Evolutionary conservation across 2,888 invertebrate species (phyloP).

Genomic region (Amphipoea lucens): DNA sequence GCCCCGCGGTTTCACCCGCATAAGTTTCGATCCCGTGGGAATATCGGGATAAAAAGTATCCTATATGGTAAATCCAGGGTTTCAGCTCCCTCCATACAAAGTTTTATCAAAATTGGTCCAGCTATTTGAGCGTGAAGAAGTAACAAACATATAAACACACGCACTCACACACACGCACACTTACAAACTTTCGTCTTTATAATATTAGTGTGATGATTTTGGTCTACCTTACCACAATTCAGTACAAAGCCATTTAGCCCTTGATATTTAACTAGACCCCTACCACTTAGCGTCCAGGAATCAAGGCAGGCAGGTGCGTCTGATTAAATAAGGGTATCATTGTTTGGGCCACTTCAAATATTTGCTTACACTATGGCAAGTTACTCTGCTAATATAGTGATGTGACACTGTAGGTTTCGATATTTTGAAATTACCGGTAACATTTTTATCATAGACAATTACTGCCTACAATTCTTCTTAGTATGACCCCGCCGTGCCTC

Average conservation of each 20-base stretch:
- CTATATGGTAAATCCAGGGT: too few species aligned
- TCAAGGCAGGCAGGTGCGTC: slow-evolving; percentile 70
- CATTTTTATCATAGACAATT: background rate
- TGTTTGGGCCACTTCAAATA: slow-evolving; percentile 65
- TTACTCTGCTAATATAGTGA: slow-evolving; percentile 57
- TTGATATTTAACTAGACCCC: slow-evolving; percentile 21
- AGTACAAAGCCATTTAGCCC: slow-evolving; percentile 4
- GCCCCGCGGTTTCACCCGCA: too few species aligned
- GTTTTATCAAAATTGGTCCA: too few species aligned
- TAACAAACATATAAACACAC: too few species aligned
- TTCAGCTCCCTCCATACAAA: too few species aligned
- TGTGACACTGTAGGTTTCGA: slow-evolving; percentile 11
- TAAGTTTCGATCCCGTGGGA: too few species aligned
- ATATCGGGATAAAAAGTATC: too few species aligned
- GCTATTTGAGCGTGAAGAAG: too few species aligned
- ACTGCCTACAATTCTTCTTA: background rate
- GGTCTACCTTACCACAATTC: background rate
- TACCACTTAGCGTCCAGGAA: slow-evolving; percentile 58
- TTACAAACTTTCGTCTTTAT: too few species aligned
- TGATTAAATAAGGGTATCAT: slow-evolving; percentile 74
- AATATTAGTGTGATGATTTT: background rate
- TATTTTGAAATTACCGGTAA: background rate
- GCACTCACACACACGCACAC: too few species aligned
- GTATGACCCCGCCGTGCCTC: background rate
- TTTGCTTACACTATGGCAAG: slow-evolving; percentile 63